Evolutionary conservation across 2,113 vertebrate species (phyloP).

Genomic region (Solenodon paradoxus): DNA sequence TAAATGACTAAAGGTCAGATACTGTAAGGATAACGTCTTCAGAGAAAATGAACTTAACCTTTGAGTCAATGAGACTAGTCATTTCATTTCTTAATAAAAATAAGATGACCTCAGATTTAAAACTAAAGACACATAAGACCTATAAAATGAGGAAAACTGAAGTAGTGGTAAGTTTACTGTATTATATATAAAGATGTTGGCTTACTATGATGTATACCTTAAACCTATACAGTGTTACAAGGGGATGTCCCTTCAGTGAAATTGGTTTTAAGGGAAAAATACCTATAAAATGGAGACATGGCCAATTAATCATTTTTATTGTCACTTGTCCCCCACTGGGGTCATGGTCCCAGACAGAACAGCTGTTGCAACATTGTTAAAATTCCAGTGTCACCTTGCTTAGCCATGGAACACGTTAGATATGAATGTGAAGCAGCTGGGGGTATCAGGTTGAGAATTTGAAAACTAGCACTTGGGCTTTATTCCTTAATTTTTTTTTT

Average conservation of each 20-base stretch:
- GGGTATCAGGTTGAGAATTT: constrained; percentile 28
- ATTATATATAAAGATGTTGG: too few species aligned
- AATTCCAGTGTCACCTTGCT: constrained; percentile 43
- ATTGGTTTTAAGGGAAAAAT: too few species aligned
- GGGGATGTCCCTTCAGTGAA: too few species aligned
- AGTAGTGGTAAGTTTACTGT: too few species aligned
- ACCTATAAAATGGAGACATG: constrained; percentile 13
- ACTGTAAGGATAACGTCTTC: constrained; percentile 19
- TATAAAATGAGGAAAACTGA: constrained; percentile 35
- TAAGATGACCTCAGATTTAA: constrained; percentile 39
- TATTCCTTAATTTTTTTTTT: not conserved
- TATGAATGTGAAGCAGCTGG: constrained; percentile 17
- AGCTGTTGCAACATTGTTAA: constrained; percentile 46
- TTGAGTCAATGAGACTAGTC: constrained; percentile 9
- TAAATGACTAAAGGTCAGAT: not conserved
- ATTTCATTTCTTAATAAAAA: constrained; percentile 49
- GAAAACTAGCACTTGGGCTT: not conserved
- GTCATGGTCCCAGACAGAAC: constrained; percentile 60
- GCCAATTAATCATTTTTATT: constrained; percentile 55
- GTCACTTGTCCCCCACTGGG: not conserved
- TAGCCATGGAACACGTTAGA: not conserved
- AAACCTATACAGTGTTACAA: too few species aligned
- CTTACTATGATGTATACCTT: too few species aligned
- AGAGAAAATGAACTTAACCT: constrained; percentile 40
- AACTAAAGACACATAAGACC: constrained; percentile 32